Percentiles rank a stretch among this genome's conserved stretches.
phyloP scores from a whole-genome alignment of 2,888 invertebrate species.

The Noctua comes region DNA sequence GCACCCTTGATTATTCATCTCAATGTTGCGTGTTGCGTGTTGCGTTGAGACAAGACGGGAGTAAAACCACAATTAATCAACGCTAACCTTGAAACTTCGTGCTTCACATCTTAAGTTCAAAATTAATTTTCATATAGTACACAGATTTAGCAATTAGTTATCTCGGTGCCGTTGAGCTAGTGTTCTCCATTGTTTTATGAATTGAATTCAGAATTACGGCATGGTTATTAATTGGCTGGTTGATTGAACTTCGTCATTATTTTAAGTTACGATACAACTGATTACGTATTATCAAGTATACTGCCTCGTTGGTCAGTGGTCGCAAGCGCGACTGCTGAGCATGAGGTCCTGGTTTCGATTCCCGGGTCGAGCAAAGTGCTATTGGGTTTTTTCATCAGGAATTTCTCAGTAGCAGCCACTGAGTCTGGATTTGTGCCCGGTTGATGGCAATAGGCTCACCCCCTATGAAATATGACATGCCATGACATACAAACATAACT shows the following conservation, averaged over 20 bases:
- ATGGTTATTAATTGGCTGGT: slow-evolving; percentile 28
- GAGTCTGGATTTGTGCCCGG: too few species aligned
- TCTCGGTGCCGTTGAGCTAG: slow-evolving; percentile 41
- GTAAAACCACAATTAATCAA: slow-evolving; percentile 82
- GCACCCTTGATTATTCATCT: slow-evolving; percentile 72
- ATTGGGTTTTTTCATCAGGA: too few species aligned
- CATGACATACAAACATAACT: too few species aligned
- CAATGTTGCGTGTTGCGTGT: slow-evolving; percentile 69
- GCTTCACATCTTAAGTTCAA: slow-evolving; percentile 76
- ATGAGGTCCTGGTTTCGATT: too few species aligned
- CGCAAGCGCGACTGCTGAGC: too few species aligned
- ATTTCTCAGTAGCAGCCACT: too few species aligned
- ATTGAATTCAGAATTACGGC: slow-evolving; percentile 29
- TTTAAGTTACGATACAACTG: slow-evolving; percentile 9
- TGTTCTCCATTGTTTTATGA: slow-evolving; percentile 37
- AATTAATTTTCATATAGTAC: slow-evolving; percentile 75
- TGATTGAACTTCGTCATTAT: slow-evolving; percentile 10
- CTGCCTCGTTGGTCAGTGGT: too few species aligned
- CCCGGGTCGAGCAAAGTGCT: too few species aligned
- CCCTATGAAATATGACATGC: too few species aligned
- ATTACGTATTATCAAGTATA: neutral
- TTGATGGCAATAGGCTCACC: too few species aligned
- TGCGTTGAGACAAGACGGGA: slow-evolving; percentile 64
- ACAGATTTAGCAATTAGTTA: slow-evolving; percentile 69
- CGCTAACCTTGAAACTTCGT: slow-evolving; percentile 78